phyloP scores from a whole-genome alignment of 2,113 vertebrate species.

The Tragulus kanchil region DNA sequence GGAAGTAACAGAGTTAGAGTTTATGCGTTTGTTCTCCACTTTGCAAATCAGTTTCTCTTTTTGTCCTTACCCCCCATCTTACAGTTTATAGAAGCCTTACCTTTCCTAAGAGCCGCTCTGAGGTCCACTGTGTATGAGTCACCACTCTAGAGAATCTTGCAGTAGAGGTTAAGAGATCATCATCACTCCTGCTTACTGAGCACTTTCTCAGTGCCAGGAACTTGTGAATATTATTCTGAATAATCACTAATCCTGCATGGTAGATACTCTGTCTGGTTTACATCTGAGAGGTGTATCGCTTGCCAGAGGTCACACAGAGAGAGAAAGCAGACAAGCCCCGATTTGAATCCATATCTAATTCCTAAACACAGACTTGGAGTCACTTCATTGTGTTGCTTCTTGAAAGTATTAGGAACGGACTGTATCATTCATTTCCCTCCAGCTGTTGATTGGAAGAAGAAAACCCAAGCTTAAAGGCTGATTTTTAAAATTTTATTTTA shows the following conservation, averaged over 20 bases:
- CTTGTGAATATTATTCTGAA: not conserved
- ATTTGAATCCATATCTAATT: not conserved
- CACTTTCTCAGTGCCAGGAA: not conserved
- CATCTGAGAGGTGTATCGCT: not conserved
- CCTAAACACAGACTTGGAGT: not conserved
- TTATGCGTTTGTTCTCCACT: slow-evolving; percentile 9
- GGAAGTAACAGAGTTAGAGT: not conserved
- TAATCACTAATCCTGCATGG: not conserved
- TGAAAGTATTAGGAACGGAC: not conserved
- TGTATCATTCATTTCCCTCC: not conserved
- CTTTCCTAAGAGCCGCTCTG: not conserved
- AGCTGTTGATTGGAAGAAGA: not conserved
- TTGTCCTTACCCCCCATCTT: not conserved
- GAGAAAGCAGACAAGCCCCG: not conserved
- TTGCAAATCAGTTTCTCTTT: not conserved
- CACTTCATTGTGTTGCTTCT: not conserved
- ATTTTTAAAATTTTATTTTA: not conserved
- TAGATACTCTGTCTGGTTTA: not conserved
- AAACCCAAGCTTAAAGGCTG: not conserved
- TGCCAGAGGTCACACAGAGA: not conserved
- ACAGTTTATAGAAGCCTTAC: not conserved
- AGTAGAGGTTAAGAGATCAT: not conserved
- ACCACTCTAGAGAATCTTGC: not conserved
- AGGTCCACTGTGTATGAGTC: not conserved
- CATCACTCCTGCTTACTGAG: not conserved